Base-by-base conservation (phyloP, 1,140 invertebrate genomes). In the Asobara japonica region DNA sequence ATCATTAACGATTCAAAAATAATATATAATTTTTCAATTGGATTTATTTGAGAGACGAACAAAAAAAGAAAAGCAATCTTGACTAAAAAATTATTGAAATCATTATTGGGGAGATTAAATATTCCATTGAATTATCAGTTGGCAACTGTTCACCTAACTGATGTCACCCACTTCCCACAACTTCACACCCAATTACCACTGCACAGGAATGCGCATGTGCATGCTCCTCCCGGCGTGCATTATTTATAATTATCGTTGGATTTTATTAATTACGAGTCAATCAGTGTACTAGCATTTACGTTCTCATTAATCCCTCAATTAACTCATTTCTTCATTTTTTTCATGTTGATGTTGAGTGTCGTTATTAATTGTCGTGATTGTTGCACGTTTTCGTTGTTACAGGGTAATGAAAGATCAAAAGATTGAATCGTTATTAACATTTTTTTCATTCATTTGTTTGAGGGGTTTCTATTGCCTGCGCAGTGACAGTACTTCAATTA, bases 161-260 rank as follows among this genome's bases (percentile, higher is more conserved):
- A 73, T 36, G 31, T 65, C 20, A 74, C 76, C 78, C 72, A 78
- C 74, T 31, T 31, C 29, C 60, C 18, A 11, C 6, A 33, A 31
- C 30, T 48, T 85, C 79, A 86, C 85, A 79, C 79, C 78, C 76
- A 66, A 77, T 78, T 77, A 79, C 76, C 27, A 62, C 11, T 78
- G 85, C 86, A 87, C 86, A 75, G 74, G 82, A 85, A 86, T 86
- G 84, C 67, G 84, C 84, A 86, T 87, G 29, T 7, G 45, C 60
- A 62, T 27, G 36, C 31, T 29, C 36, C 29, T 56, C 11, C 22
- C 20, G 11, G 29, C 29, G 13, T 62, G 29, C 29, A 18, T 56
- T 20, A 45, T 56, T 56, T 27, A n/a, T 38, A 31, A 62, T 31
- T 31, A 62, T 31, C 13, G 1, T 30, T 30, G 3, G 3, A 31